Percentiles rank a stretch among this genome's conserved stretches.
Conservation (phyloP, 2,888 invertebrate genomes). For the Acronicta leporina region DNA sequence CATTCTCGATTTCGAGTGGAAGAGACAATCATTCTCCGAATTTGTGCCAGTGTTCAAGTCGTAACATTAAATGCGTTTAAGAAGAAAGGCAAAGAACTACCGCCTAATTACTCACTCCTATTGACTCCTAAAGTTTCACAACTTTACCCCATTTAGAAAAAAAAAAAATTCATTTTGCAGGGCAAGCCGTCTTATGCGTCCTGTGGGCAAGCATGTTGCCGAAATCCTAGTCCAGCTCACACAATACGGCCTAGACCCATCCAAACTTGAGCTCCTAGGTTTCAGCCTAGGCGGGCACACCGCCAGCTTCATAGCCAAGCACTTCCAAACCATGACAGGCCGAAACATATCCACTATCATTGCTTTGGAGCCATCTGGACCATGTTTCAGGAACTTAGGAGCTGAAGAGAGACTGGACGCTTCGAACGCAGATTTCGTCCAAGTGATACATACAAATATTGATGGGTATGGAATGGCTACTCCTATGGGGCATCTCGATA, state of each 20-base stretch:
- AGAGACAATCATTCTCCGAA: too few species aligned
- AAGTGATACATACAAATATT: constrained; percentile 83
- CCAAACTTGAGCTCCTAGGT: constrained; percentile 77
- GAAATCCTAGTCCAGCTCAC: constrained; percentile 76
- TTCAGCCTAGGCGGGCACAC: constrained; percentile 84
- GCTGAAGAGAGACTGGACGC: constrained; percentile 71
- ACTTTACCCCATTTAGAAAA: too few species aligned
- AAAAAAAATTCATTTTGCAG: constrained; percentile 38
- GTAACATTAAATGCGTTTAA: too few species aligned
- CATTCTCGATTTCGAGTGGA: too few species aligned
- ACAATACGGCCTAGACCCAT: constrained; percentile 73
- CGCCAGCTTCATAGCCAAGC: constrained; percentile 76
- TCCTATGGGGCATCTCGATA: constrained; percentile 81
- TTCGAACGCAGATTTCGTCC: constrained; percentile 80
- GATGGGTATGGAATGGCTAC: constrained; percentile 84
- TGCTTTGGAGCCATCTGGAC: constrained; percentile 81
- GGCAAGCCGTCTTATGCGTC: constrained; percentile 82
- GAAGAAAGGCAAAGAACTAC: too few species aligned
- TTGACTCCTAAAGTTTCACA: too few species aligned
- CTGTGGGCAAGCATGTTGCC: constrained; percentile 82
- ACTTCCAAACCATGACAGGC: constrained; percentile 76
- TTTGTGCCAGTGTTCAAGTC: too few species aligned
- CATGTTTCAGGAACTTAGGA: constrained; percentile 76
- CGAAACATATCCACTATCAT: constrained; percentile 79
- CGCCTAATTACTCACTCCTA: too few species aligned